phyloP scores from a whole-genome alignment of 2,888 invertebrate genomes.

The Scaptomyza parva region DNA sequence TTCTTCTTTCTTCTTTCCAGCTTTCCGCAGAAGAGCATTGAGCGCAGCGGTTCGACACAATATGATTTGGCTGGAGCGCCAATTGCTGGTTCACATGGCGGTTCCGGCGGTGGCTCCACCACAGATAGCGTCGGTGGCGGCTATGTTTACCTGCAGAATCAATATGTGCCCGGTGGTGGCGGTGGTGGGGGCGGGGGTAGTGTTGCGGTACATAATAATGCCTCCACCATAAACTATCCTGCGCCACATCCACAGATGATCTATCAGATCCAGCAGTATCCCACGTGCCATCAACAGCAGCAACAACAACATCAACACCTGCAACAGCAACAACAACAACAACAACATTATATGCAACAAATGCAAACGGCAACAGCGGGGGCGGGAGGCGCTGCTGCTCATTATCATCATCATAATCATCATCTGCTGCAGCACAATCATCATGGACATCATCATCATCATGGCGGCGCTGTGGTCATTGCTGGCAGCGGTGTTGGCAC shows the following conservation, averaged over 20 bases:
- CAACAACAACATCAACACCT: constrained; percentile 64
- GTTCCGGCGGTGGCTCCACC: constrained; percentile 72
- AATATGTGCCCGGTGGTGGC: constrained; percentile 70
- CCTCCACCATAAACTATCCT: constrained; percentile 74
- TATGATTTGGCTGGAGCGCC: constrained; percentile 80
- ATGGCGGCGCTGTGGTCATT: constrained; percentile 84
- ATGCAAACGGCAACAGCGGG: constrained; percentile 43
- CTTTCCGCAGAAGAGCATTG: constrained; percentile 85
- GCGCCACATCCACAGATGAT: constrained; percentile 81
- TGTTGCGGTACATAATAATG: constrained; percentile 73
- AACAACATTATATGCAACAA: constrained; percentile 69
- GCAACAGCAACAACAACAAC: constrained; percentile 61
- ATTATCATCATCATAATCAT: constrained; percentile 76
- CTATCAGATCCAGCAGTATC: constrained; percentile 81
- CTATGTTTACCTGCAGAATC: constrained; percentile 85
- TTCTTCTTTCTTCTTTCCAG: constrained; percentile 54
- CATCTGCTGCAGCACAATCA: constrained; percentile 81
- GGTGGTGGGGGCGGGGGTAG: constrained; percentile 65
- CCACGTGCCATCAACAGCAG: constrained; percentile 84
- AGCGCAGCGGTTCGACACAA: constrained; percentile 84
- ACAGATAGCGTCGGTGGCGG: constrained; percentile 80
- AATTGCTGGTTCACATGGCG: constrained; percentile 56
- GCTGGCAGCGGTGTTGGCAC: constrained; percentile 84
- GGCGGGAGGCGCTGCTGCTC: no score
- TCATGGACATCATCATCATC: constrained; percentile 82